Evolutionary conservation across 2,113 vertebrate species (phyloP).

Genomic region (Vireo altiloquus): DNA sequence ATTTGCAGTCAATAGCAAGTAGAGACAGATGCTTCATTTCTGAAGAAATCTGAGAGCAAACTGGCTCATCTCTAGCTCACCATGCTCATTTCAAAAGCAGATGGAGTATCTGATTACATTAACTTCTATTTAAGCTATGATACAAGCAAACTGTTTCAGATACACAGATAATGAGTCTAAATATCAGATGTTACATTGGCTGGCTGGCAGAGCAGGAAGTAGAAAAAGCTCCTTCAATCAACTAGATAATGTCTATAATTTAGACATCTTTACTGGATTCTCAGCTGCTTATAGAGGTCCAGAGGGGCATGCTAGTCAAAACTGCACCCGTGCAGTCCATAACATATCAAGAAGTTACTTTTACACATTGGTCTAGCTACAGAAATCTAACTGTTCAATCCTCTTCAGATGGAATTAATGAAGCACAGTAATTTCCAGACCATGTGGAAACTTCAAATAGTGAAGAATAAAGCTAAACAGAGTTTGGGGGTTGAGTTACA

Average conservation of each 20-base stretch:
- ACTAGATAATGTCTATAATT: not conserved
- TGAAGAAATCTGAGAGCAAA: constrained; percentile 41
- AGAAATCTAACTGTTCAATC: not conserved
- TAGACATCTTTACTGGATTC: not conserved
- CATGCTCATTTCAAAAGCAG: constrained; percentile 32
- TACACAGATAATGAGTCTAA: constrained; percentile 62
- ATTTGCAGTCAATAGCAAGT: not conserved
- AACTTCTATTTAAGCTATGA: constrained; percentile 63
- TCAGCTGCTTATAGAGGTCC: not conserved
- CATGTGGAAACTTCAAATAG: constrained; percentile 13
- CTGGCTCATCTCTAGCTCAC: constrained; percentile 23
- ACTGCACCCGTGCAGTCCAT: not conserved
- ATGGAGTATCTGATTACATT: constrained; percentile 62
- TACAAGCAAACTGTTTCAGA: constrained; percentile 64
- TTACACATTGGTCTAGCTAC: not conserved
- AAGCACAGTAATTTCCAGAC: constrained; percentile 19
- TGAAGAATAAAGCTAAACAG: constrained; percentile 9
- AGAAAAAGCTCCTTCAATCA: constrained; percentile 36
- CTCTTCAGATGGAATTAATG: constrained; percentile 23
- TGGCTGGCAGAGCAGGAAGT: constrained; percentile 21
- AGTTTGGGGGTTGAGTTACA: not conserved
- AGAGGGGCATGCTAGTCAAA: not conserved
- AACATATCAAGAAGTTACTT: not conserved
- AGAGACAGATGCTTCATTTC: constrained; percentile 35
- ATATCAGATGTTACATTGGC: constrained; percentile 61